Conservation (phyloP, 2,888 invertebrate species). For the Catotricha subobsoleta region DNA sequence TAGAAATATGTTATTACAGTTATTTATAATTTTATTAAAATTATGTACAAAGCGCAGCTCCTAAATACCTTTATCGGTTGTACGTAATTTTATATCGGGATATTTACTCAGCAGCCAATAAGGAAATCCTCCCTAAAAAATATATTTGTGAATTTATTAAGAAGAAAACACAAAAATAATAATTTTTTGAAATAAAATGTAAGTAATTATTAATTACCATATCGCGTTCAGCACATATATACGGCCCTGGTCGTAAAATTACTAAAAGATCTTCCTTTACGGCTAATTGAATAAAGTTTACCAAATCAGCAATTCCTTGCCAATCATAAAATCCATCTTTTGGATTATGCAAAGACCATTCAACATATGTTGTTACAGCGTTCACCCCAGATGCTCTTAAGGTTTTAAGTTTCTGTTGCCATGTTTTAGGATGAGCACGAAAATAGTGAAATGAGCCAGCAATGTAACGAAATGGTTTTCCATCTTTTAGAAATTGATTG, state of each 20-base stretch:
- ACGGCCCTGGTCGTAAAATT: constrained; percentile 72
- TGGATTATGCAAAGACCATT: constrained; percentile 77
- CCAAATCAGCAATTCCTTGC: constrained; percentile 47
- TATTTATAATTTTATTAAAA: constrained; percentile 23
- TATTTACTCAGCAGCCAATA: constrained; percentile 45
- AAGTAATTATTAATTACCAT: constrained; percentile 25
- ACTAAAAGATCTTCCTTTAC: constrained; percentile 64
- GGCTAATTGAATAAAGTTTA: constrained; percentile 49
- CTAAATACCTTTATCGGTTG: constrained; percentile 34
- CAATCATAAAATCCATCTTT: constrained; percentile 44
- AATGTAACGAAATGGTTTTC: constrained; percentile 47
- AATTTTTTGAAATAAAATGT: background rate
- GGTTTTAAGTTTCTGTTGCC: constrained; percentile 59
- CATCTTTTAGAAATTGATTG: constrained; percentile 51
- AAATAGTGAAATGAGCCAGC: constrained; percentile 77
- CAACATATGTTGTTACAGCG: constrained; percentile 75
- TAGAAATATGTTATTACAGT: constrained; percentile 14
- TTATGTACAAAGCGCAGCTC: too few relatives aligned
- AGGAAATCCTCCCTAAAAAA: constrained; percentile 53
- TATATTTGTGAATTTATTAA: constrained; percentile 5
- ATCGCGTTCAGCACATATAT: constrained; percentile 83
- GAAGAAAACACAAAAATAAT: background rate
- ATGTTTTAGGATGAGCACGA: constrained; percentile 57
- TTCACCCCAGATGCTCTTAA: constrained; percentile 70
- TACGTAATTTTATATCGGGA: constrained; percentile 43